Evolutionary conservation across 2,797 vertebrate genomes (phyloP).

Genomic region (Fistularia tabacaria): DNA sequence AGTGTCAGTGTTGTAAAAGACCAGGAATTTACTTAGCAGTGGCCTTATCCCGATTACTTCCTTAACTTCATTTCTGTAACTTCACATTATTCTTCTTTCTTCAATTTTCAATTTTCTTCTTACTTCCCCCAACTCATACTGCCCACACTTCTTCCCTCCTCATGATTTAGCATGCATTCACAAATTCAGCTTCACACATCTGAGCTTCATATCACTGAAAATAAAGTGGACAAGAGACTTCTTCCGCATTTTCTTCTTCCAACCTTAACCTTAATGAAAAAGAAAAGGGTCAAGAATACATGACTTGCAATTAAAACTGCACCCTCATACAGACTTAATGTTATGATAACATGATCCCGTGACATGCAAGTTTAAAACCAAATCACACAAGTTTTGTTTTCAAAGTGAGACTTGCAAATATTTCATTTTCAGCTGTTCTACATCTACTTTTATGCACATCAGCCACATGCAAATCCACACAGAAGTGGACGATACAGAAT

Average conservation of each 20-base stretch:
- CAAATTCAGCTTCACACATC: slow-evolving; percentile 97
- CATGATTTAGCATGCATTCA: slow-evolving; percentile 94
- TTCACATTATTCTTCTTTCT: slow-evolving; percentile 98
- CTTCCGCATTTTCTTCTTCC: slow-evolving; percentile 99
- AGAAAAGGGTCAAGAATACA: slow-evolving; percentile 96
- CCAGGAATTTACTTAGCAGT: slow-evolving; percentile 97
- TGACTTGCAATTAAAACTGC: slow-evolving; percentile 70
- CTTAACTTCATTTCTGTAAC: slow-evolving; percentile 76
- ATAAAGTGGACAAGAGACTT: slow-evolving; percentile 87
- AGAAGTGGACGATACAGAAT: no score
- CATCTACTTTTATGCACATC: slow-evolving; percentile 2
- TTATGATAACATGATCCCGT: slow-evolving; percentile 37
- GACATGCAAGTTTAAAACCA: slow-evolving; percentile 44
- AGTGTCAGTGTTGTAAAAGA: slow-evolving; percentile 87
- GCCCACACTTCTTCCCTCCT: slow-evolving; percentile 81
- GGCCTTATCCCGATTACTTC: slow-evolving; percentile 87
- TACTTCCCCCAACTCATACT: slow-evolving; percentile 74
- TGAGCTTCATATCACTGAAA: slow-evolving; percentile 99
- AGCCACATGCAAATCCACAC: background rate
- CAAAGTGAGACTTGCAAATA: slow-evolving; percentile 6
- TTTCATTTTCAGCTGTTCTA: slow-evolving; percentile 49
- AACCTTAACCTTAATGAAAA: slow-evolving; percentile 96
- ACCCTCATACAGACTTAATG: slow-evolving; percentile 53
- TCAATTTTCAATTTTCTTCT: slow-evolving; percentile 91
- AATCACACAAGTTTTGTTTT: background rate